Evolutionary conservation across 2,797 vertebrate genomes (phyloP).

Genomic region (Parauchenoglanis ngamensis): DNA sequence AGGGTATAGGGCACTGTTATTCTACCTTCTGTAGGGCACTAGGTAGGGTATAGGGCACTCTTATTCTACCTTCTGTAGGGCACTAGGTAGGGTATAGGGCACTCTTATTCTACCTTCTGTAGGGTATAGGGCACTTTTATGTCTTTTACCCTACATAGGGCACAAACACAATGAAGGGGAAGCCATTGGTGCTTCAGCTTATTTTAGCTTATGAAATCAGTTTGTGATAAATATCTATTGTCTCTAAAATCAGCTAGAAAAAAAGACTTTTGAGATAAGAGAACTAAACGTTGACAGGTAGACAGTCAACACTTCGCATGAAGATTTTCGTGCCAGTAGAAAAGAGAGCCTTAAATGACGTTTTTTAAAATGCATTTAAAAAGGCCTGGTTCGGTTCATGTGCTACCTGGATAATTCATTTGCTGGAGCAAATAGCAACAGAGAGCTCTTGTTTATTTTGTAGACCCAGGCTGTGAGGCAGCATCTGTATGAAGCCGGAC

Average conservation of each 20-base stretch:
- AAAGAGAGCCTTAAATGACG: neutral
- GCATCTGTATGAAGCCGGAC: neutral
- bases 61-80: neutral
- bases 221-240: neutral
- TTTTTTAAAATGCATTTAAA: neutral
- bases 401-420: neutral
- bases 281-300: neutral
- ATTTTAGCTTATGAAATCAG: neutral
- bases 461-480: neutral
- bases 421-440: neutral
- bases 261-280: neutral
- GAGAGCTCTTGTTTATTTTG: neutral
- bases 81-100: neutral
- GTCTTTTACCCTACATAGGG: neutral
- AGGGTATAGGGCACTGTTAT: too few relatives aligned
- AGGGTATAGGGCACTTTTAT: neutral
- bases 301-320: neutral
- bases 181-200: neutral
- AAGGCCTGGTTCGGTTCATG: neutral
- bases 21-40: neutral
- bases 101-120: neutral
- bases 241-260: neutral
- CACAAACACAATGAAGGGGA: neutral
- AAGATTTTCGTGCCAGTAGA: neutral
- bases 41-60: neutral